Evolutionary conservation across 2,113 vertebrate genomes (phyloP).

Genomic region (Misgurnus anguillicaudatus): DNA sequence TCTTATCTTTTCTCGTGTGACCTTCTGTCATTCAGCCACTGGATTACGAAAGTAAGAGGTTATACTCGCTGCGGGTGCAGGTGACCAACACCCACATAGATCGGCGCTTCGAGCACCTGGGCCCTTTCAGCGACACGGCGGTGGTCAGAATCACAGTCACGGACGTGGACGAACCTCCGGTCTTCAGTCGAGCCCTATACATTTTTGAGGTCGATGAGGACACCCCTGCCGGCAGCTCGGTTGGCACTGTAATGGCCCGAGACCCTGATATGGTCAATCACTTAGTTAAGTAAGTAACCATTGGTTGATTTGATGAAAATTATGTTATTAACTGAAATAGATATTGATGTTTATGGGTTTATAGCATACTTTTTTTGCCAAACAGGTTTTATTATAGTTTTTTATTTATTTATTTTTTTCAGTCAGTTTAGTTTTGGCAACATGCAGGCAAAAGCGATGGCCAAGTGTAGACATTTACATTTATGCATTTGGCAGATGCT

Average conservation of each 20-base stretch:
- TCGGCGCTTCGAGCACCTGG: constrained; percentile 83
- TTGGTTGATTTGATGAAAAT: background rate
- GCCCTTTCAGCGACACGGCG: constrained; percentile 91
- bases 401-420: too few species aligned
- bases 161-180: constrained; percentile 89
- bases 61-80: constrained; percentile 88
- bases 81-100: constrained; percentile 89
- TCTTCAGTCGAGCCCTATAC: constrained; percentile 86
- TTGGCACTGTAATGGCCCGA: constrained; percentile 86
- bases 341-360: too few species aligned
- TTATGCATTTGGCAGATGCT: too few species aligned
- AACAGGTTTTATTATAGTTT: too few species aligned
- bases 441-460: too few species aligned
- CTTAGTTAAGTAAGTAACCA: constrained; percentile 82
- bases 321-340: background rate
- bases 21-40: constrained; percentile 75
- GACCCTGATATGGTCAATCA: constrained; percentile 88
- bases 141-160: constrained; percentile 86
- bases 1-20: constrained; percentile 3
- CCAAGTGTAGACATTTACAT: too few species aligned
- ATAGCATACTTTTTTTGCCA: too few species aligned
- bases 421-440: too few species aligned
- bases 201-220: constrained; percentile 95
- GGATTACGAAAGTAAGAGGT: constrained; percentile 91
- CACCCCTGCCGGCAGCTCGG: constrained; percentile 84